These are phyloP conservation scores for Gerris lacustris DNA, from an alignment of 2,888 invertebrate species.

Conservation along the genomic window DNA sequence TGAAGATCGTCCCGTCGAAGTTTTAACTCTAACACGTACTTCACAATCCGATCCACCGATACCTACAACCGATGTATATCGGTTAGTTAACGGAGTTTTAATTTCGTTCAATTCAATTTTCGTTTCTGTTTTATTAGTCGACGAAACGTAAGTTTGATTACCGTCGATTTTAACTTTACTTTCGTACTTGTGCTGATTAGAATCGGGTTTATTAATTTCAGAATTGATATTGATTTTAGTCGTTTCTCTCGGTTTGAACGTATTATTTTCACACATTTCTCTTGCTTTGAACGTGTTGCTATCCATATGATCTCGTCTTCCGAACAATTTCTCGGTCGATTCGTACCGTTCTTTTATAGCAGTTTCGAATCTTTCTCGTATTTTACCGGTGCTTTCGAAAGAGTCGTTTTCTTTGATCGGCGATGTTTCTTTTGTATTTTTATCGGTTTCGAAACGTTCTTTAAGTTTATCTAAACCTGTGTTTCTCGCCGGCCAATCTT, in stretches of 20 bases:
- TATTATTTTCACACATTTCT: not conserved
- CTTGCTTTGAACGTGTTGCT: not conserved
- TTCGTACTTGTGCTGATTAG: not conserved
- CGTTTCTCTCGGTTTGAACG: not conserved
- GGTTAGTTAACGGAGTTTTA: conserved; percentile 1
- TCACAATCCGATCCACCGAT: conserved; percentile 25
- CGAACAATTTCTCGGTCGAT: not conserved
- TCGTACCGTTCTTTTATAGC: not conserved
- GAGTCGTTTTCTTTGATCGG: conserved; percentile 25
- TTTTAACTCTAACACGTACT: conserved; percentile 25
- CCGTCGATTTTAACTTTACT: not conserved
- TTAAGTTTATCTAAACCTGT: not conserved
- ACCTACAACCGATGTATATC: conserved; percentile 25
- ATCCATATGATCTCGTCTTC: not conserved
- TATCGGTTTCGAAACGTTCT: not conserved
- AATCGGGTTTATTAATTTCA: not conserved
- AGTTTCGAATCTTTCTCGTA: not conserved
- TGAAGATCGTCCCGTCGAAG: conserved; percentile 20
- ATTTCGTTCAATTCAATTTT: not conserved
- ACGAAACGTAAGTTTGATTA: not conserved
- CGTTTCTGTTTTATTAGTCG: not conserved
- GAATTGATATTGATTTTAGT: not conserved
- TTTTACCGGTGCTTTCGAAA: not conserved
- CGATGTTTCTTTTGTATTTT: not conserved
- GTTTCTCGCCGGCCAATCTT: not conserved